Evolutionary conservation across 2,113 vertebrate genomes (phyloP).

Genomic region (Peromyscus maniculatus): DNA sequence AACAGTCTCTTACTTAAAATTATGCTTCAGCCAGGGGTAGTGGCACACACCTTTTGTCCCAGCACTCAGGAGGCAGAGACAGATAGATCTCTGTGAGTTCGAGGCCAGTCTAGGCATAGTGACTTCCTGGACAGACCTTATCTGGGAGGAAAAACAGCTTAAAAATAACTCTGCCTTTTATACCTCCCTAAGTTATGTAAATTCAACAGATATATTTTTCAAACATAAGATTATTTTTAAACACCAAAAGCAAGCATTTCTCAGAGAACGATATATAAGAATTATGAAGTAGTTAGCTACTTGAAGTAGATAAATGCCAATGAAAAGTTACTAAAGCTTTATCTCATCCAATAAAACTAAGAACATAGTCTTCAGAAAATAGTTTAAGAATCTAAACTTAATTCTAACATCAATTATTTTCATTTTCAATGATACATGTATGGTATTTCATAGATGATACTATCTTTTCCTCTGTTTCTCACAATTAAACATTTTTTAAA

Average conservation of each 20-base stretch:
- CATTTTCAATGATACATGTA: neutral
- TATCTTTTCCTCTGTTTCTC: slow-evolving; percentile 13
- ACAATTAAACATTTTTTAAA: neutral
- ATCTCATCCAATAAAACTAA: slow-evolving; percentile 26
- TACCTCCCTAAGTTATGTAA: neutral
- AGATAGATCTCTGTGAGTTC: neutral
- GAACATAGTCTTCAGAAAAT: slow-evolving; percentile 39
- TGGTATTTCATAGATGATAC: neutral
- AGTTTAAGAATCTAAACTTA: slow-evolving; percentile 26
- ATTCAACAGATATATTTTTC: slow-evolving; percentile 17
- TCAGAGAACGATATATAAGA: neutral
- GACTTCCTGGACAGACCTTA: neutral
- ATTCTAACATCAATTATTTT: slow-evolving; percentile 34
- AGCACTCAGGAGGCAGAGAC: neutral
- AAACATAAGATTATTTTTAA: slow-evolving; percentile 36
- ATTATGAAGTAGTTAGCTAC: slow-evolving; percentile 9
- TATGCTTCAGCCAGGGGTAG: neutral
- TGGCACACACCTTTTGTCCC: neutral
- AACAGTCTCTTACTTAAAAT: neutral
- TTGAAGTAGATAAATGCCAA: slow-evolving; percentile 51
- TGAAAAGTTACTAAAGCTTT: slow-evolving; percentile 34
- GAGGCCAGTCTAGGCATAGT: neutral
- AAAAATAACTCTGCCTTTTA: neutral
- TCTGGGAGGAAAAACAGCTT: neutral
- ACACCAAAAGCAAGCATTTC: slow-evolving; percentile 41